Conservation (phyloP, 2,797 vertebrate genomes). For the Helarctos malayanus region DNA sequence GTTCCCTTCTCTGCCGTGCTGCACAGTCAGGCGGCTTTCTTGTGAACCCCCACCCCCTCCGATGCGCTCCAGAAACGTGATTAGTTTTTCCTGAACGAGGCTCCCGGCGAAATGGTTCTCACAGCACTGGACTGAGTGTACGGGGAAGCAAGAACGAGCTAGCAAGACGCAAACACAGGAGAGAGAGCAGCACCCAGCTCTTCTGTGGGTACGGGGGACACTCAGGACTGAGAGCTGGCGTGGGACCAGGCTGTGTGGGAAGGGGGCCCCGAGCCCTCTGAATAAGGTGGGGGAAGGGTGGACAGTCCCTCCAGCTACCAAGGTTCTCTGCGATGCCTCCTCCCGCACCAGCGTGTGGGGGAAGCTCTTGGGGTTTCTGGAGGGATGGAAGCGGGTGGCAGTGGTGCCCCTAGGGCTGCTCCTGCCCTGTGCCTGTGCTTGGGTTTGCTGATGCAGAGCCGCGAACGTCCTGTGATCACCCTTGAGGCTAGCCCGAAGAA, state of each 20-base stretch:
- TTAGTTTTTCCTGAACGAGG: neutral
- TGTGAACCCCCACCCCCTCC: no score
- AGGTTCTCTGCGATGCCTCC: neutral
- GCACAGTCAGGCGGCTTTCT: neutral
- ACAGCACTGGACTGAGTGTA: neutral
- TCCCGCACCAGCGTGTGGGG: rapidly evolving
- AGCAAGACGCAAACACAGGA: neutral
- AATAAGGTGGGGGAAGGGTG: neutral
- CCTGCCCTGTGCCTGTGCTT: rapidly evolving
- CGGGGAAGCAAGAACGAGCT: neutral
- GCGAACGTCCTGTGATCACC: neutral
- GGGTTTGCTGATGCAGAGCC: neutral
- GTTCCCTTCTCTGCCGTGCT: neutral
- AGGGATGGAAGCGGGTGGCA: rapidly evolving
- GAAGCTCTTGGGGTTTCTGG: neutral
- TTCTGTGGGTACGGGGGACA: neutral
- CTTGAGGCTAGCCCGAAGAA: neutral
- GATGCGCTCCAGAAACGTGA: no score
- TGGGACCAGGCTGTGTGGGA: neutral
- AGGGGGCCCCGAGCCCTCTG: neutral
- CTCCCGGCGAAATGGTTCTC: neutral
- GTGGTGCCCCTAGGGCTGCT: no score
- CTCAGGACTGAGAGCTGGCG: rapidly evolving
- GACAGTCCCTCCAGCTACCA: neutral
- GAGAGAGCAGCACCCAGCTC: neutral